Base-by-base conservation (phyloP, 2,113 vertebrate genomes). In the Octodon degus region DNA sequence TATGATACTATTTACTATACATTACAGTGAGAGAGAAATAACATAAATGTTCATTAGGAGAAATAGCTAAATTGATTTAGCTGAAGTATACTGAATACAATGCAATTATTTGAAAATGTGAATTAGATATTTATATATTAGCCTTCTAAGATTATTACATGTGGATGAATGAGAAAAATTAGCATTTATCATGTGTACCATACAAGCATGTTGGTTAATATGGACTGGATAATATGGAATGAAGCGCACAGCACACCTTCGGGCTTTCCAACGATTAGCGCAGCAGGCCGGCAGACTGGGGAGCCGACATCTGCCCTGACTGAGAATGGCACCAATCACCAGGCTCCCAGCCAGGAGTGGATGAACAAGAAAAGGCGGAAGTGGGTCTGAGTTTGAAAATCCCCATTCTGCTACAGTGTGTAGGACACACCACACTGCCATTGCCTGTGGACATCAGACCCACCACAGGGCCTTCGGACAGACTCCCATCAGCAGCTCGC, bases 141-240 rank as follows among this genome's bases (percentile, higher is more conserved):
- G 17, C 30, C 30, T 32, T 19, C 20, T 70, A 13, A 20, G 84
- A 79, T 14, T 62, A 70, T 4, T n/a, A 32, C 6, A 72, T 13
- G 22, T 34, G 65, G 13, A 68, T 82, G 24, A 88, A 6, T 55
- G n/a, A 94, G 43, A 93, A 93, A 95, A 92, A 60, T 24, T 37
- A 58, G 20, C 60, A 7, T 32, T 72, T 77, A 72, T 76, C n/a
- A 9, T 7, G 9, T 25, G 16, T 34, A 43, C 2, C 47, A 63
- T 12, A 50, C 4, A 47, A 79, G 43, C 30, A 47, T 17, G 25
- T 30, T 77, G 43, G 74, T 17, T 47, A 25, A 30, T 47, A 77
- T 8, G 30, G 74, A 77, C 6, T 27, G 25, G 55, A 17, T 58
- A 19, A 58, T 58, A 58, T 47, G 43, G 40, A 30, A 16, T 12